A percentile compares a stretch with the other conserved stretches of the same genome.
Conservation (phyloP, 2,113 vertebrate species). For the Passer domesticus region DNA sequence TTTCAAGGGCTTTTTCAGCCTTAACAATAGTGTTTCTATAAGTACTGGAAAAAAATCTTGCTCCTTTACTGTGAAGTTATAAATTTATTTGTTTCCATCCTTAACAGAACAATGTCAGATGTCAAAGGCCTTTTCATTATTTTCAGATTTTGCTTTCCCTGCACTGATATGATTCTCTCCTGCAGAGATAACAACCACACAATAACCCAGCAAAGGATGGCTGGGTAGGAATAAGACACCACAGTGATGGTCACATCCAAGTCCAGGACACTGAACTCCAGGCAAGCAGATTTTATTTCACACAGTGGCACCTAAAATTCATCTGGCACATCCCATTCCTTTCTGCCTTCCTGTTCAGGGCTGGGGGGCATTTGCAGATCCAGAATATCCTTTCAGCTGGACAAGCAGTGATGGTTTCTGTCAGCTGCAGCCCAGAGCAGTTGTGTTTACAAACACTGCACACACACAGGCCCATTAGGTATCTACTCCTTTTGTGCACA, state of each 20-base stretch:
- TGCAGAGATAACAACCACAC: background rate
- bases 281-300: background rate
- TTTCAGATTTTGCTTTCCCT: background rate
- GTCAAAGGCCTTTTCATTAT: background rate
- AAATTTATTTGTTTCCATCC: background rate
- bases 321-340: background rate
- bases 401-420: background rate
- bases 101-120: background rate
- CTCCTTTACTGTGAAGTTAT: background rate
- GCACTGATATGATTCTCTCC: background rate
- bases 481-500: slow-evolving; percentile 3
- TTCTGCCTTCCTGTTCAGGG: background rate
- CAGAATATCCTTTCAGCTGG: background rate
- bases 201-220: background rate
- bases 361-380: background rate
- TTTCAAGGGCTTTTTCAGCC: background rate
- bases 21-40: background rate
- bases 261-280: background rate
- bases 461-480: background rate
- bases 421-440: background rate
- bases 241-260: background rate
- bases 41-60: background rate
- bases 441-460: background rate
- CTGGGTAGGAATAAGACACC: background rate
- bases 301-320: background rate